A percentile compares a stretch with the other conserved stretches of the same genome.
Conservation (phyloP, 2,888 invertebrate species). For the Tetragonula carbonaria region DNA sequence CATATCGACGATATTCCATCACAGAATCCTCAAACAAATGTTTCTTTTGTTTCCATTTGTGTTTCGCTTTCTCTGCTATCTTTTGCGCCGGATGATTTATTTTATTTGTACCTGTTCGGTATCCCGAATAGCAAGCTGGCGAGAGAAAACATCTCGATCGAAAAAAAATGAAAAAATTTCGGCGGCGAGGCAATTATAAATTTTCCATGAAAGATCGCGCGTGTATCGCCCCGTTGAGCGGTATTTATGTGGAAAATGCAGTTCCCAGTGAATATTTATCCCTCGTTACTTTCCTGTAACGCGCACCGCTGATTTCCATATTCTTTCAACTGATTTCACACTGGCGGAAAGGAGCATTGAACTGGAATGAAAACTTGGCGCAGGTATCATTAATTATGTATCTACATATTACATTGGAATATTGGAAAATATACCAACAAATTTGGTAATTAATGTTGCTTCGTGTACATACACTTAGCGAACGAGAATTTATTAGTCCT, state of each 20-base stretch:
- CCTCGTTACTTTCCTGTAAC: not conserved
- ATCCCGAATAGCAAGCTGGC: not conserved
- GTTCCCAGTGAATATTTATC: not conserved
- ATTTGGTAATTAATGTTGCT: conserved; percentile 37
- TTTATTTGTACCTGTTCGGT: not conserved
- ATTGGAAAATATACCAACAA: conserved; percentile 27
- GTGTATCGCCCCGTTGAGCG: not conserved
- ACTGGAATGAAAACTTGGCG: not conserved
- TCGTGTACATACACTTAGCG: not conserved
- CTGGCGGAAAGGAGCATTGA: not conserved
- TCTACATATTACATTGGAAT: not conserved
- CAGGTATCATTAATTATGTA: conserved; percentile 46
- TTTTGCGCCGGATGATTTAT: not conserved
- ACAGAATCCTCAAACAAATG: not conserved
- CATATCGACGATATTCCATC: not conserved
- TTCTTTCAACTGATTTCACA: conserved; percentile 22
- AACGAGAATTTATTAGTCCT: conserved; percentile 28
- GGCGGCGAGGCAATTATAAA: not conserved
- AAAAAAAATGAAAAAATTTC: not conserved
- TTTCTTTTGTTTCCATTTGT: not conserved
- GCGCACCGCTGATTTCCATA: not conserved
- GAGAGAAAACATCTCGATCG: not conserved
- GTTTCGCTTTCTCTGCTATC: not conserved
- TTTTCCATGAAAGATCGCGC: no score
- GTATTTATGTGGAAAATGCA: not conserved